Percentiles rank a stretch among this genome's conserved stretches.
Conservation (phyloP, 1,140 invertebrate species). For the Ostrea edulis region DNA sequence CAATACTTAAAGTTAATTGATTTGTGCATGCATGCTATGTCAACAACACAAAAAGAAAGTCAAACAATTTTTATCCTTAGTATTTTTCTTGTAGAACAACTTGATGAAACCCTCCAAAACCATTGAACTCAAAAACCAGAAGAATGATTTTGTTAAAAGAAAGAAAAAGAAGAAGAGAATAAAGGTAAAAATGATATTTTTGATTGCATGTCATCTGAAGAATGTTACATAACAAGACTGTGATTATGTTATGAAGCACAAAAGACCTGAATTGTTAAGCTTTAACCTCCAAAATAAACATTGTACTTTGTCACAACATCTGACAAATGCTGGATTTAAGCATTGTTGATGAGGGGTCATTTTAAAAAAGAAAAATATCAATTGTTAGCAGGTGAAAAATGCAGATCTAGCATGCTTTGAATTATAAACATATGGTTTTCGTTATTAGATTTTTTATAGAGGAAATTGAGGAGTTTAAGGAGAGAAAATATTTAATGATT, state of each 20-base stretch:
- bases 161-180: conserved; percentile 31
- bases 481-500: conserved; percentile 18
- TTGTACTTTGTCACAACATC: conserved; percentile 16
- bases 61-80: conserved; percentile 14
- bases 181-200: conserved; percentile 5
- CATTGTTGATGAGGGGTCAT: conserved; percentile 11
- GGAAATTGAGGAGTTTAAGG: background rate
- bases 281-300: conserved; percentile 26
- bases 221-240: background rate
- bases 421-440: conserved; percentile 5
- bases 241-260: background rate
- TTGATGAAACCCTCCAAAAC: conserved; percentile 34
- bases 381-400: conserved; percentile 20
- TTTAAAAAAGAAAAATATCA: background rate
- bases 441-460: background rate
- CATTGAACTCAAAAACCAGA: conserved; percentile 23
- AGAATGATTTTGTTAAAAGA: conserved; percentile 35
- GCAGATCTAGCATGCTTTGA: background rate
- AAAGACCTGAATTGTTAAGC: background rate
- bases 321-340: background rate
- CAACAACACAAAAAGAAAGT: conserved; percentile 21
- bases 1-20: conserved; percentile 31
- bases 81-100: conserved; percentile 18
- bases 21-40: conserved; percentile 14
- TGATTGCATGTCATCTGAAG: background rate